Base-by-base conservation (phyloP, 2,797 vertebrate species). In the Amblyraja radiata region DNA sequence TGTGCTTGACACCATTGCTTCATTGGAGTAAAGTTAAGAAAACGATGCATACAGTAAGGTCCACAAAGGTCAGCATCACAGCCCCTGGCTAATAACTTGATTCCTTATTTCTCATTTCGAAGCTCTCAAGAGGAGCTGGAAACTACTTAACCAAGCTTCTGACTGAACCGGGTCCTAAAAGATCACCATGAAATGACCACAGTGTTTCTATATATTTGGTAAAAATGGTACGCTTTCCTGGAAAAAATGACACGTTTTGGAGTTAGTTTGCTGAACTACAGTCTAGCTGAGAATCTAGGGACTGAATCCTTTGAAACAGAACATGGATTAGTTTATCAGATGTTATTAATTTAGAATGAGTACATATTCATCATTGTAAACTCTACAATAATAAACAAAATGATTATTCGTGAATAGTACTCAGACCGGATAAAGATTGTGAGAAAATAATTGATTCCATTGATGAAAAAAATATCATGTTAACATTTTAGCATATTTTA, bases 11-110 rank as follows among this genome's bases (percentile, higher is more conserved):
- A 74, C 90, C 39, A 54, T 28, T 76, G 71, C 71, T 39, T 92
- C 90, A 54, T 54, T 76, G 71, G 71, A 92, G 90, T 25, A 92
- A 74, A 74, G 71, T 76, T 92, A 92, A 92, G 90, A 92, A 92
- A 92, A 73, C 39, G 39, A 25, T 92, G 71, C 28, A 76, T 14
- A 92, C 90, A 54, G 76, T 76, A 76, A 54, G 68, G 39, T 76
- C 71, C 39, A 76, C 11, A 74, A 46, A 46, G 90, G 90, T 92
- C 39, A 92, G 36, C 71, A 54, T 54, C 25, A 73, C 68, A 74
- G 90, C 90, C 36, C 6, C 39, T 92, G 90, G 90, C 90, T 92
- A 92, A 74, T 36, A 39, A 74, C 10, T 58, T n/a, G 90, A 14
- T 68, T 16, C 71, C 23, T 76, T 76, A 91, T 71, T 90, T 88